phyloP scores from a whole-genome alignment of 2,113 vertebrate species.

The Rhinogobius similis region DNA sequence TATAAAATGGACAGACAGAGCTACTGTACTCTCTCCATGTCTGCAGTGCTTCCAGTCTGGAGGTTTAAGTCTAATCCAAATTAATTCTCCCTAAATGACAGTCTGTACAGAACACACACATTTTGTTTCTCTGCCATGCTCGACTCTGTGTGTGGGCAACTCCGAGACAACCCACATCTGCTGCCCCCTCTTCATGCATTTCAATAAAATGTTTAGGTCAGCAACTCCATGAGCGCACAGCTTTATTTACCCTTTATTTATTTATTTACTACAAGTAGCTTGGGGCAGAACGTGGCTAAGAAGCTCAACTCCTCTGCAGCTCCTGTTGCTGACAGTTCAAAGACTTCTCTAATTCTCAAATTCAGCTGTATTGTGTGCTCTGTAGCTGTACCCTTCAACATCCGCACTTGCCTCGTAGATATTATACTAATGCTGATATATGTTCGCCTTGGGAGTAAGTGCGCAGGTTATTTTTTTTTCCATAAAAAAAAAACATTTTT shows the following conservation, averaged over 20 bases:
- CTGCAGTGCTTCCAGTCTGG: slow-evolving; percentile 24
- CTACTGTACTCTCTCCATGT: background rate
- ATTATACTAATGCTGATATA: slow-evolving; percentile 23
- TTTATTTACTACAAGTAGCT: slow-evolving; percentile 38
- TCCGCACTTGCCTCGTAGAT: slow-evolving; percentile 19
- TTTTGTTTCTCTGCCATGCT: slow-evolving; percentile 22
- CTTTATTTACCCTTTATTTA: slow-evolving; percentile 8
- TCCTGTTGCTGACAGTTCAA: slow-evolving; percentile 62
- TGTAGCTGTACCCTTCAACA: no score
- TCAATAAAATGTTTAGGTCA: slow-evolving; percentile 59
- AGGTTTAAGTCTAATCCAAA: slow-evolving; percentile 7
- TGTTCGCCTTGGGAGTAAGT: slow-evolving; percentile 11
- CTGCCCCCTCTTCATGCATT: slow-evolving; percentile 40
- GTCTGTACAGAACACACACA: background rate
- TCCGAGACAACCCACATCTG: slow-evolving; percentile 45
- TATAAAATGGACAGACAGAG: background rate
- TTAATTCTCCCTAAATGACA: slow-evolving; percentile 4
- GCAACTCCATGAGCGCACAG: slow-evolving; percentile 33
- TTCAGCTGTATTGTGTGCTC: slow-evolving; percentile 45
- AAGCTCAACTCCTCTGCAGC: slow-evolving; percentile 49
- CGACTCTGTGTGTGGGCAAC: slow-evolving; percentile 24
- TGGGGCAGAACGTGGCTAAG: slow-evolving; percentile 43
- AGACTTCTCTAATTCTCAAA: slow-evolving; percentile 52
- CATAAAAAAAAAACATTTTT: no score
- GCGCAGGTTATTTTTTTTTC: slow-evolving; percentile 2